Base-by-base conservation (phyloP, 2,888 invertebrate species). In the Anarsia innoxiella region DNA sequence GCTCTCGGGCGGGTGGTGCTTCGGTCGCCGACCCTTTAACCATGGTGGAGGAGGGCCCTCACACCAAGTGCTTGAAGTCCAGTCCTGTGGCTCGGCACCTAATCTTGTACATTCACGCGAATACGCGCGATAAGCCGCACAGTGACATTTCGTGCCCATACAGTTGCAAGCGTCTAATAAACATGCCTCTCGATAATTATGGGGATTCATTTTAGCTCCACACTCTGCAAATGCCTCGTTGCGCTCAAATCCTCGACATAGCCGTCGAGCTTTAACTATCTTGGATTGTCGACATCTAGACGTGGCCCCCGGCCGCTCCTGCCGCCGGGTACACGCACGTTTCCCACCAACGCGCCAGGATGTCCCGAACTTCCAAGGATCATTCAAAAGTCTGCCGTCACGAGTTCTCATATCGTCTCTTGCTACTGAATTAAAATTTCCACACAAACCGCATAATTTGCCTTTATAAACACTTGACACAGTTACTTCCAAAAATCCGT, bases 271-370 rank as follows among this genome's bases (percentile, higher is more conserved):
- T 52, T 76, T 82, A 38, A 73, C 69, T 36, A 69, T 46, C 42
- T 68, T 68, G 30, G 87, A 85, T 49, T 86, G 86, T 36, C 88
- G 84, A 47, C 85, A 82, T 32, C 76, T 57, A 46, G 88, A 76
- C 48, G 75, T 67, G 56, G 49, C 65, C 3, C 64, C 65, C 4
- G 78, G 80, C 2, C 71, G 78, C 52, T 88, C 80, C 49, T 83
- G 87, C 0, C 89, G 83, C 2, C 90, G 76, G 1, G 89, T 87
- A 61, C 94, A 93, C 2, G 90, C 89, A 38, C 89, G 89, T 42
- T 88, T 90, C 0, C 93, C 92, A 1, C 96, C 96, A 1, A 95
- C 93, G 36, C 94, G 89, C 97, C 97, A 98, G 2, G 96, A 95
- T 32, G 91, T 88, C 2, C 94, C 96, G 59, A 97, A 96, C 36